These are phyloP conservation scores for Percopsis omiscomaycus DNA, from an alignment of 2,797 vertebrate species.

Conservation along the genomic window DNA sequence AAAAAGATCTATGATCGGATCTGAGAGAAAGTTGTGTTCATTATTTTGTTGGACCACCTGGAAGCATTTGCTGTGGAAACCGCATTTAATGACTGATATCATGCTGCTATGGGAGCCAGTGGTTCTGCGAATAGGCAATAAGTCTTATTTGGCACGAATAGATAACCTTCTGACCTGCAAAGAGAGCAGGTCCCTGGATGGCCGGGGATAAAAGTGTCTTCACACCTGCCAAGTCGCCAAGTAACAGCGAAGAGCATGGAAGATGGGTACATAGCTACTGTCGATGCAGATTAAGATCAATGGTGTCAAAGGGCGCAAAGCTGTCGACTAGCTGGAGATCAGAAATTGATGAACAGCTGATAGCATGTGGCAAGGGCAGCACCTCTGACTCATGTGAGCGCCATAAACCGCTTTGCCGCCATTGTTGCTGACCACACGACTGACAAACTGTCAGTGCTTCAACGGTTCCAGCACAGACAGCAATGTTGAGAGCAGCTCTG, in stretches of 20 bases:
- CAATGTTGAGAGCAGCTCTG: slow-evolving; percentile 8
- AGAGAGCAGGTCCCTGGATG: slow-evolving; percentile 19
- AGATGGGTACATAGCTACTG: slow-evolving; percentile 26
- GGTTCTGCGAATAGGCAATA: slow-evolving; percentile 55
- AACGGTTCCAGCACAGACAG: not conserved
- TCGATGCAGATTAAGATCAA: slow-evolving; percentile 27
- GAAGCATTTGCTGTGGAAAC: slow-evolving; percentile 33
- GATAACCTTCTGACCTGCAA: slow-evolving; percentile 51
- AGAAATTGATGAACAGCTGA: slow-evolving; percentile 12
- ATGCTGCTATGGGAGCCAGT: slow-evolving; percentile 14
- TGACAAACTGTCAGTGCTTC: not conserved
- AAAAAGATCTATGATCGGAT: slow-evolving; percentile 18
- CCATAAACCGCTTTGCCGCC: slow-evolving; percentile 10
- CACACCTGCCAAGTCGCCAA: slow-evolving; percentile 46
- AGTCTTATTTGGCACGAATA: slow-evolving; percentile 34
- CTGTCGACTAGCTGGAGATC: slow-evolving; percentile 8
- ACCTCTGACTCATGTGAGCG: slow-evolving; percentile 29
- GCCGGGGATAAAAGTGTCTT: slow-evolving; percentile 28
- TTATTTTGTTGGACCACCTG: slow-evolving; percentile 52
- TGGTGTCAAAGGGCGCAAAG: slow-evolving; percentile 14
- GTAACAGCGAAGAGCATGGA: slow-evolving; percentile 50
- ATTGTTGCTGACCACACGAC: slow-evolving; percentile 14
- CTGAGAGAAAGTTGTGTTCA: slow-evolving; percentile 51
- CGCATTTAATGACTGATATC: not conserved
- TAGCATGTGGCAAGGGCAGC: slow-evolving; percentile 11